Evolutionary conservation across 2,888 invertebrate genomes (phyloP).

Genomic region (Strigamia crassipes): DNA sequence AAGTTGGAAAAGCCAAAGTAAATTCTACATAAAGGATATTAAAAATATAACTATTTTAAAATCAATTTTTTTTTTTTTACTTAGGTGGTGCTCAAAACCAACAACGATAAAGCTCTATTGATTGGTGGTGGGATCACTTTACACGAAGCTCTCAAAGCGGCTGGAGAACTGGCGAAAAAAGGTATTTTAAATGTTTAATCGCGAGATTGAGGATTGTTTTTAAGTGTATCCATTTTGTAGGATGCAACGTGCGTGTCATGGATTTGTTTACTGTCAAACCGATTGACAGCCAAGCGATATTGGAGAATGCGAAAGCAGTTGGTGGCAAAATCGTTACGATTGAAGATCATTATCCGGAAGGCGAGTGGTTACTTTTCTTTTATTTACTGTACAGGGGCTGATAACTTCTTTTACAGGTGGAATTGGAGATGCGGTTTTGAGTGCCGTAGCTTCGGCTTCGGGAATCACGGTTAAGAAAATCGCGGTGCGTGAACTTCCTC

Average conservation of each 20-base stretch:
- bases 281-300: constrained; percentile 77
- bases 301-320: constrained; percentile 74
- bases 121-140: constrained; percentile 94
- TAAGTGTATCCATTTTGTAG: constrained; percentile 52
- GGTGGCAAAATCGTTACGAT: constrained; percentile 86
- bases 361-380: constrained; percentile 58
- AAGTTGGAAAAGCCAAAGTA: constrained; percentile 67
- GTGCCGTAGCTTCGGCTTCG: constrained; percentile 74
- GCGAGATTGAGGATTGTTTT: background rate
- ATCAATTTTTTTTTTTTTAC: constrained; percentile 51
- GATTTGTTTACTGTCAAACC: constrained; percentile 98
- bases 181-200: constrained; percentile 59
- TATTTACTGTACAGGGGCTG: background rate
- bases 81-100: constrained; percentile 73
- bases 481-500: constrained; percentile 80
- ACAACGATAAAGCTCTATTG: constrained; percentile 79
- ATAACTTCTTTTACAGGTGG: constrained; percentile 70
- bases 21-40: background rate
- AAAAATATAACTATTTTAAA: background rate
- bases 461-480: constrained; percentile 76
- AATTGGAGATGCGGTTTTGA: constrained; percentile 90
- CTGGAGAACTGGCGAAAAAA: constrained; percentile 71
- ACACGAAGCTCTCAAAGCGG: constrained; percentile 85
- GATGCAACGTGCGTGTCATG: constrained; percentile 76
- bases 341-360: constrained; percentile 96